phyloP scores from a whole-genome alignment of 2,797 vertebrate species.

The Aeoliscus strigatus region DNA sequence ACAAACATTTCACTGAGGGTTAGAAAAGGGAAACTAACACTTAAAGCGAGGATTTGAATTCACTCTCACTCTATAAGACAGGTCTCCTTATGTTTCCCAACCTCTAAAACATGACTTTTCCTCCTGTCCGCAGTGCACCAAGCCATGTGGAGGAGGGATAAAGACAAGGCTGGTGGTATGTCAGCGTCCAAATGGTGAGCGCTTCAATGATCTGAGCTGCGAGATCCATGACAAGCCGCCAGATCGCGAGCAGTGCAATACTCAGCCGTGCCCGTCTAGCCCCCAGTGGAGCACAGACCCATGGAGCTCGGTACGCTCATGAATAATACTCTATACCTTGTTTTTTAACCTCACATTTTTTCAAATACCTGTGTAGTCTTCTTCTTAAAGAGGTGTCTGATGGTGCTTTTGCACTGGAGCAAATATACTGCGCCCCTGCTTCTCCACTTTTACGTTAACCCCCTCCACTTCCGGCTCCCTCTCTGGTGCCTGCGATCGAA shows the following conservation, averaged over 20 bases:
- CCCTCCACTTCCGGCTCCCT: slow-evolving; percentile 39
- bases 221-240: slow-evolving; percentile 97
- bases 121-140: slow-evolving; percentile 80
- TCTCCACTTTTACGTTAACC: slow-evolving; percentile 38
- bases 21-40: slow-evolving; percentile 1
- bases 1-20: slow-evolving; percentile 6
- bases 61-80: too few relatives aligned
- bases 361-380: slow-evolving; percentile 27
- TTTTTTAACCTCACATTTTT: slow-evolving; percentile 43
- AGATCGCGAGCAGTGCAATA: slow-evolving; percentile 96
- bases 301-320: slow-evolving; percentile 98
- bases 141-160: slow-evolving; percentile 88
- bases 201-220: slow-evolving; percentile 94
- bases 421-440: slow-evolving; percentile 25
- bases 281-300: slow-evolving; percentile 90
- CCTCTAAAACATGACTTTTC: slow-evolving; percentile 19
- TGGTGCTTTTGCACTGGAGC: slow-evolving; percentile 42
- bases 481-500: slow-evolving; percentile 45
- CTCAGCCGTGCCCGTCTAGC: slow-evolving; percentile 85
- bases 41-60: slow-evolving; percentile 8
- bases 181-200: slow-evolving; percentile 89
- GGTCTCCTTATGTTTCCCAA: slow-evolving; percentile 3
- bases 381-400: slow-evolving; percentile 30
- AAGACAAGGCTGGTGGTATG: slow-evolving; percentile 92
- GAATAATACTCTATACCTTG: slow-evolving; percentile 63